phyloP scores from a whole-genome alignment of 1,140 invertebrate genomes.

The Hydropsyche tenuis region DNA sequence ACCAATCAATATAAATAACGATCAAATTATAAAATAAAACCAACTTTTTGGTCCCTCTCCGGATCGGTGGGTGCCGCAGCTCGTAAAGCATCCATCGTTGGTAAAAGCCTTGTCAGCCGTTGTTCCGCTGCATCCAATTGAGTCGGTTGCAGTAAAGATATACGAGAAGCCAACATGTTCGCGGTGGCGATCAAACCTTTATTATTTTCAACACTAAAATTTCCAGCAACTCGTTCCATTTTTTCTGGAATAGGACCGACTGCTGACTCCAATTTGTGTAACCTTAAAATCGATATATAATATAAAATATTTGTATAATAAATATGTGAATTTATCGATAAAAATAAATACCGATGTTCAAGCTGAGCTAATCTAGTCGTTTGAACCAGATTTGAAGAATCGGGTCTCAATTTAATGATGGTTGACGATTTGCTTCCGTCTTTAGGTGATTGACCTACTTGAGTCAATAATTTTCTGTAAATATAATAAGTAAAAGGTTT shows the following conservation, averaged over 20 bases:
- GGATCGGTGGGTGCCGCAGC: constrained; percentile 70
- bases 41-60: constrained; percentile 80
- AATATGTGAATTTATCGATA: too few relatives aligned
- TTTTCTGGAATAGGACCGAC: constrained; percentile 72
- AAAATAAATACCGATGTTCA: constrained; percentile 65
- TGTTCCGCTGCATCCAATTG: constrained; percentile 85
- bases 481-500: constrained; percentile 18
- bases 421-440: constrained; percentile 55
- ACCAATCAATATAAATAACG: background rate
- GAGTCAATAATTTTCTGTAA: constrained; percentile 45
- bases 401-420: constrained; percentile 60
- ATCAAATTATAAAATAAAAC: background rate
- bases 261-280: constrained; percentile 77
- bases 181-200: constrained; percentile 64
- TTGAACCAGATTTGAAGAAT: constrained; percentile 68
- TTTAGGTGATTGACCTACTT: constrained; percentile 33
- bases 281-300: constrained; percentile 53
- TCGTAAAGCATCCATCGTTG: constrained; percentile 80
- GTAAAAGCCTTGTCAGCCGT: constrained; percentile 72
- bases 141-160: constrained; percentile 78
- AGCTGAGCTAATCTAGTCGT: constrained; percentile 74
- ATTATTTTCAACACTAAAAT: constrained; percentile 47
- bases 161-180: constrained; percentile 75
- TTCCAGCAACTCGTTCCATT: constrained; percentile 60
- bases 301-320: constrained; percentile 2